phyloP scores from a whole-genome alignment of 2,797 vertebrate species.

The Phalanger gymnotis region DNA sequence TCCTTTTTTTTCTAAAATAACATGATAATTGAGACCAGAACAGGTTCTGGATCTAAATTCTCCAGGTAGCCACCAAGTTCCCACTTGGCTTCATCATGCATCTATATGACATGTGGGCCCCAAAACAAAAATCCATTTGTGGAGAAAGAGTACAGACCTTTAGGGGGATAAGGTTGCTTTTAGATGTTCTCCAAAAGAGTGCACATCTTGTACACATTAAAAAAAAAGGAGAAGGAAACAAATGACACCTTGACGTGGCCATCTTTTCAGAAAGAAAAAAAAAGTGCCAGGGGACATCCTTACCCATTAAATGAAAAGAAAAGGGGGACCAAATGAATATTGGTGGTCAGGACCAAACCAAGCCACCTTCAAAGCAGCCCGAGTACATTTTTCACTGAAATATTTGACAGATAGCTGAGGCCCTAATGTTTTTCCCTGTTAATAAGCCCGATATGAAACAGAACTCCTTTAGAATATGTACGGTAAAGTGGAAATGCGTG shows the following conservation, averaged over 20 bases:
- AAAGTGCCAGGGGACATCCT: slow-evolving; percentile 6
- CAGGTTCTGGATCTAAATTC: background rate
- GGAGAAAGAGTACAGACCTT: background rate
- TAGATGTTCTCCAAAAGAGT: background rate
- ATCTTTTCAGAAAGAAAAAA: slow-evolving; percentile 54
- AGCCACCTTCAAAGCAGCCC: slow-evolving; percentile 66
- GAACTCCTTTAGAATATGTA: slow-evolving; percentile 84
- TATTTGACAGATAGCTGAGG: slow-evolving; percentile 78
- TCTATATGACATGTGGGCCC: background rate
- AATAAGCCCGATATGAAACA: slow-evolving; percentile 84
- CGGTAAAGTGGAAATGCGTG: slow-evolving; percentile 81
- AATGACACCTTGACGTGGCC: slow-evolving; percentile 56
- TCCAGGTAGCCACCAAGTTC: background rate
- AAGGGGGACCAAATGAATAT: slow-evolving; percentile 71
- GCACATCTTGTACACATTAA: slow-evolving; percentile 60
- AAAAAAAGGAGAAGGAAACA: slow-evolving; percentile 31
- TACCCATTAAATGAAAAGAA: slow-evolving; percentile 73
- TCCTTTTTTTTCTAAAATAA: background rate
- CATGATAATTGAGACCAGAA: background rate
- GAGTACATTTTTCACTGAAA: slow-evolving; percentile 82
- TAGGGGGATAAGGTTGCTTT: background rate
- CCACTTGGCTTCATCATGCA: background rate
- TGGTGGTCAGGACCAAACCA: slow-evolving; percentile 64
- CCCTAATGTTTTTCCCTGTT: slow-evolving; percentile 79
- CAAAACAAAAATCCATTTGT: background rate